A percentile compares a stretch with the other conserved stretches of the same genome.
phyloP scores from a whole-genome alignment of 2,888 invertebrate genomes.

The Caenorhabditis doughertyi region DNA sequence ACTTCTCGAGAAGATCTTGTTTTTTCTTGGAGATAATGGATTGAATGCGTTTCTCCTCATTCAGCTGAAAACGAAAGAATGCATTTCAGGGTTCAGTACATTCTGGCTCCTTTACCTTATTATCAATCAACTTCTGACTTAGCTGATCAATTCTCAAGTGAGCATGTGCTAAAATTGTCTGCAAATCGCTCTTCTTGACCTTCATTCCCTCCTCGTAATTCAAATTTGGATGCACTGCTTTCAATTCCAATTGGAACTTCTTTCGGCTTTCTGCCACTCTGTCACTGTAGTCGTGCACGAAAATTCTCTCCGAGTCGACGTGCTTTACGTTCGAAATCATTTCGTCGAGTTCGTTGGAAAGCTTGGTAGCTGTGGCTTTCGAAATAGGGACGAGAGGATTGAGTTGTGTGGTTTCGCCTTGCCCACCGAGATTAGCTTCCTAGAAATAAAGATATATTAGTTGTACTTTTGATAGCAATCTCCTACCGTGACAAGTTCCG shows the following conservation, averaged over 20 bases:
- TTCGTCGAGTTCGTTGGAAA: constrained; percentile 83
- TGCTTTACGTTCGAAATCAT: constrained; percentile 71
- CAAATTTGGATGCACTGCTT: constrained; percentile 63
- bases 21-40: constrained; percentile 42
- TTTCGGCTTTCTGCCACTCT: constrained; percentile 67
- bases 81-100: too few species aligned
- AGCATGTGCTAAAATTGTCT: constrained; percentile 89
- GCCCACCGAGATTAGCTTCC: constrained; percentile 77
- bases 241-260: constrained; percentile 63
- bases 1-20: constrained; percentile 46
- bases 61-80: constrained; percentile 33
- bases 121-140: constrained; percentile 60
- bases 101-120: constrained; percentile 42
- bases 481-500: constrained; percentile 52
- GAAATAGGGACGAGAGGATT: constrained; percentile 82
- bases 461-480: not conserved
- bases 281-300: constrained; percentile 64
- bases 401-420: constrained; percentile 81
- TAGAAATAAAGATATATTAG: constrained; percentile 30
- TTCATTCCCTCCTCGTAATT: constrained; percentile 61
- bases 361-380: constrained; percentile 82
- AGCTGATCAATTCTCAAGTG: constrained; percentile 86
- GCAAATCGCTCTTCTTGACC: constrained; percentile 86
- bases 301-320: constrained; percentile 66
- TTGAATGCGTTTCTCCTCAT: constrained; percentile 58